Conservation (phyloP, 2,797 vertebrate species). For the Pampus argenteus region DNA sequence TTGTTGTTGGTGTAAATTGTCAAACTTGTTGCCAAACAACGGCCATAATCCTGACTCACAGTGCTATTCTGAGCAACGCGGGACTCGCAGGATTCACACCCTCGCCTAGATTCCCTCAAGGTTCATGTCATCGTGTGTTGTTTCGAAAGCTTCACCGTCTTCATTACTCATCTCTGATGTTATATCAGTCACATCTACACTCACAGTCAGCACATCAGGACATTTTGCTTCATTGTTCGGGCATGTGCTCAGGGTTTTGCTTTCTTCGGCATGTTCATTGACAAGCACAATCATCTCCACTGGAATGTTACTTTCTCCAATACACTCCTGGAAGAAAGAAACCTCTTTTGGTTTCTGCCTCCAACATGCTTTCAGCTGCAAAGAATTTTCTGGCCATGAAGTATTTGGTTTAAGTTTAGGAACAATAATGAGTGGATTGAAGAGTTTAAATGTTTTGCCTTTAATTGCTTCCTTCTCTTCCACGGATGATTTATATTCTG, state of each 20-base stretch:
- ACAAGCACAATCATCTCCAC: constrained; percentile 50
- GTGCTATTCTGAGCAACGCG: not conserved
- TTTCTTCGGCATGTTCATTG: constrained; percentile 33
- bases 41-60: not conserved
- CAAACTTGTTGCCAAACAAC: not conserved
- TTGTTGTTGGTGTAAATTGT: not conserved
- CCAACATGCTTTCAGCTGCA: constrained; percentile 77
- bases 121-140: not conserved
- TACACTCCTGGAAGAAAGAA: constrained; percentile 41
- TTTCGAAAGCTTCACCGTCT: constrained; percentile 4
- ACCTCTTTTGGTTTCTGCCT: constrained; percentile 69
- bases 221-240: constrained; percentile 2
- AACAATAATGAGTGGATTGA: constrained; percentile 77
- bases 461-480: constrained; percentile 28
- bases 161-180: constrained; percentile 11
- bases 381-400: constrained; percentile 32
- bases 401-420: constrained; percentile 45
- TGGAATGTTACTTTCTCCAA: constrained; percentile 25
- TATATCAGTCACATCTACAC: constrained; percentile 32
- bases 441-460: constrained; percentile 75
- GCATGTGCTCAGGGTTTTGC: not conserved
- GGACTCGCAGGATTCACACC: not conserved
- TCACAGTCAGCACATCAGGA: constrained; percentile 39
- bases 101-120: not conserved
- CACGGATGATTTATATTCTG: not conserved